phyloP scores from a whole-genome alignment of 2,888 invertebrate genomes.

The Seira musarum region DNA sequence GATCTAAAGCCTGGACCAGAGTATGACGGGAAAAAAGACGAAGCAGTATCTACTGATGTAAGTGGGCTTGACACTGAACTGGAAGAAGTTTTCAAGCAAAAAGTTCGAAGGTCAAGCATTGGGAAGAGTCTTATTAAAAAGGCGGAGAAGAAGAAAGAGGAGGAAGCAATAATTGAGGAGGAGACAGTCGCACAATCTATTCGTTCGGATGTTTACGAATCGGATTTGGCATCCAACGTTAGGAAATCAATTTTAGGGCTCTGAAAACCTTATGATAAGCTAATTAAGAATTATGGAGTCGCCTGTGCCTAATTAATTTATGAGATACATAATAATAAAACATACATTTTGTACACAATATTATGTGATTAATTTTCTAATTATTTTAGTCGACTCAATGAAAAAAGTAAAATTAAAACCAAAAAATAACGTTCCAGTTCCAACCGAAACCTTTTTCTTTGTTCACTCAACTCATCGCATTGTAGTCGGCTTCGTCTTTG shows the following conservation, averaged over 20 bases:
- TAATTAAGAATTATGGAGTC: too few relatives aligned
- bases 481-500: too few relatives aligned
- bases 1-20: neutral
- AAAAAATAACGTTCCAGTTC: too few relatives aligned
- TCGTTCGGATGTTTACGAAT: conserved; percentile 35
- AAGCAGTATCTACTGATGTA: conserved; percentile 10
- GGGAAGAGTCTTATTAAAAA: neutral
- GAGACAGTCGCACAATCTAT: neutral
- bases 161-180: conserved; percentile 33
- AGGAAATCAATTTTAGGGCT: conserved; percentile 15
- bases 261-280: too few relatives aligned
- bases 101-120: conserved; percentile 6
- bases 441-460: too few relatives aligned
- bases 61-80: conserved; percentile 21
- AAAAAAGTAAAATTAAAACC: too few relatives aligned
- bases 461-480: too few relatives aligned
- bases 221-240: conserved; percentile 45
- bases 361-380: too few relatives aligned
- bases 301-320: too few relatives aligned
- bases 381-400: too few relatives aligned
- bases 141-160: conserved; percentile 7
- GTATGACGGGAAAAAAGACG: conserved; percentile 9
- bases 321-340: too few relatives aligned
- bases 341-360: too few relatives aligned
- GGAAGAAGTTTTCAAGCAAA: conserved; percentile 28